Conservation (phyloP, 2,113 vertebrate species). For the Chlorodrepanis virens region DNA sequence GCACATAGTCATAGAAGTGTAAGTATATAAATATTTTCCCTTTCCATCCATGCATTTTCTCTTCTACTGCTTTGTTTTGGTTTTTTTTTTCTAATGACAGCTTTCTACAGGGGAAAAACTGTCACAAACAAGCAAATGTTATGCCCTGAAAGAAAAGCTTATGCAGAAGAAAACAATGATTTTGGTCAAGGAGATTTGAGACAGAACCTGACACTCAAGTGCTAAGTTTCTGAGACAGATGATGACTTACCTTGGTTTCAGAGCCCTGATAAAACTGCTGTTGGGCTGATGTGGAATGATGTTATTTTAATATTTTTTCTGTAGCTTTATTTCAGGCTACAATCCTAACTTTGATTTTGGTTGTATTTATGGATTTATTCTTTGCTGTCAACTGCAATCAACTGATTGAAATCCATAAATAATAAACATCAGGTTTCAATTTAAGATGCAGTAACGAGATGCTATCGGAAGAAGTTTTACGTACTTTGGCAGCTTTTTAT, state of each 20-base stretch:
- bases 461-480: not conserved
- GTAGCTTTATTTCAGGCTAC: not conserved
- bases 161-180: not conserved
- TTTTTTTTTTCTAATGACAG: not conserved
- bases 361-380: not conserved
- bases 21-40: not conserved
- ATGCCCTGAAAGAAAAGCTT: not conserved
- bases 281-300: not conserved
- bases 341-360: not conserved
- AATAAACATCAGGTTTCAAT: not conserved
- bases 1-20: not conserved
- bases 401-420: conserved; percentile 25
- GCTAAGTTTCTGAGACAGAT: not conserved
- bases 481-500: conserved; percentile 12
- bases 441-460: not conserved
- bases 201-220: not conserved
- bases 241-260: not conserved
- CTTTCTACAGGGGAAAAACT: not conserved
- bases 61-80: not conserved
- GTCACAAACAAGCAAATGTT: not conserved
- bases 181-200: not conserved
- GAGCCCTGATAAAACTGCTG: not conserved
- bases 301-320: not conserved
- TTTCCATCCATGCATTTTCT: not conserved
- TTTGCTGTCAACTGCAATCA: conserved; percentile 26